Evolutionary conservation across 2,888 invertebrate species (phyloP), one percentile per base, ranked within the genome.

Genomic region (Xanthia togata): DNA sequence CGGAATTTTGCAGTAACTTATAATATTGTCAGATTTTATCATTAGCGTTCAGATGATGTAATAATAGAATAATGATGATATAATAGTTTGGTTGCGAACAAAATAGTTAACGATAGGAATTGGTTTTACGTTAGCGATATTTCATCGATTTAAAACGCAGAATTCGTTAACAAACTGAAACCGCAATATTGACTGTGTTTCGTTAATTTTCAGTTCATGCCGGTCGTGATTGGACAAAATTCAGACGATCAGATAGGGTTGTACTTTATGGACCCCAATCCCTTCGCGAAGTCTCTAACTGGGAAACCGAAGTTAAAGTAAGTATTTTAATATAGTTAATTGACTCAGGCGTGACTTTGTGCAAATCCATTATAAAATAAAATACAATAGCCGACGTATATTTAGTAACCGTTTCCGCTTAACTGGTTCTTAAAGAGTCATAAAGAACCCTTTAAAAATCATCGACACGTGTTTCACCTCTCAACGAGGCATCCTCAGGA

Each of bases 261-360:
- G 38, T 97, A 97, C 83, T 94, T 95, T 64, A 97, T 97, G 89
- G 97, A 97, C 87, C 97, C 97, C 0, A 97, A 97, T 74, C 96
- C 97, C 57, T 97, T 97, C 84, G 90, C 93, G 59, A 97, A 97
- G 89, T 97, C 97, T 1, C 88, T 97, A 67, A 97, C 97, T 68
- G 97, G 97, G 50, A 97, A 97, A 84, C 97, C 97, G 1, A 97
- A 97, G 90, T 89, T 97, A 3, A 97, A 97, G 97, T 97, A 93
- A 93, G 94, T 92, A 82, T 44, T 73, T 31, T 31, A 31, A 31
- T 1, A 31, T 31, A 31, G 31, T 31, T 2, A 31, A 31, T 31
- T 31, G 31, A 31, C 31, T 31, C 31, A 31, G 31, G 31, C 31
- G 31, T 31, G 31, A 31, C 1, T n/a, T n/a, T 31, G 31, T 2